phyloP scores from a whole-genome alignment of 2,888 invertebrate genomes.

The Heliconius sara region DNA sequence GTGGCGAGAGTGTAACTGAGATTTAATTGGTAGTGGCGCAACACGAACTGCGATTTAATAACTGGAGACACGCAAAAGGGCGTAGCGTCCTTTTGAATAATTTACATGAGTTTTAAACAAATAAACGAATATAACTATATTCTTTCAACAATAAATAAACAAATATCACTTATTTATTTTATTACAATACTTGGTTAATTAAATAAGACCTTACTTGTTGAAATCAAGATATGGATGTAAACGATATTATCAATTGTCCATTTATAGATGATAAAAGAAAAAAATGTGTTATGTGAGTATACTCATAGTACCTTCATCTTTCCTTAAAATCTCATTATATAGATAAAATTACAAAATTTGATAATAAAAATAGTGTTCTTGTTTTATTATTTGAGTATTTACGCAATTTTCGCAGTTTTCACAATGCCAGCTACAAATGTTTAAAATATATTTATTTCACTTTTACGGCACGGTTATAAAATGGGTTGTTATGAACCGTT shows the following conservation, averaged over 20 bases:
- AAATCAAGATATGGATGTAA: background rate
- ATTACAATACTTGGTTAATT: too few species aligned
- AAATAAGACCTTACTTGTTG: too few species aligned
- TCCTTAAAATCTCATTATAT: background rate
- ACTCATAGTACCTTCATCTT: background rate
- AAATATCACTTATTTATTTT: background rate
- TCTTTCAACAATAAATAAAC: background rate
- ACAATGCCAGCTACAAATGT: too few species aligned
- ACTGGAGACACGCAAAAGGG: constrained; percentile 59
- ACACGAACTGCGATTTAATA: constrained; percentile 59
- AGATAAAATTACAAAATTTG: background rate
- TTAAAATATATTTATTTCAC: too few species aligned
- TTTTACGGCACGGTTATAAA: too few species aligned
- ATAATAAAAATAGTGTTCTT: too few species aligned
- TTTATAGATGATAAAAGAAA: background rate
- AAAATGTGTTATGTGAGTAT: too few species aligned
- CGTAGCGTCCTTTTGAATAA: constrained; percentile 56
- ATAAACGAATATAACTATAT: constrained; percentile 41
- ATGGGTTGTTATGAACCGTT: too few species aligned
- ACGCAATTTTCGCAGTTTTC: too few species aligned
- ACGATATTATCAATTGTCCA: background rate
- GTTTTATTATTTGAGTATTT: too few species aligned
- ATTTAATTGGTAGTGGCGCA: constrained; percentile 52
- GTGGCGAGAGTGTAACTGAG: constrained; percentile 45
- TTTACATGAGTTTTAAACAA: constrained; percentile 56